Evolutionary conservation across 1,140 invertebrate species (phyloP).

Genomic region (Venturia canescens): DNA sequence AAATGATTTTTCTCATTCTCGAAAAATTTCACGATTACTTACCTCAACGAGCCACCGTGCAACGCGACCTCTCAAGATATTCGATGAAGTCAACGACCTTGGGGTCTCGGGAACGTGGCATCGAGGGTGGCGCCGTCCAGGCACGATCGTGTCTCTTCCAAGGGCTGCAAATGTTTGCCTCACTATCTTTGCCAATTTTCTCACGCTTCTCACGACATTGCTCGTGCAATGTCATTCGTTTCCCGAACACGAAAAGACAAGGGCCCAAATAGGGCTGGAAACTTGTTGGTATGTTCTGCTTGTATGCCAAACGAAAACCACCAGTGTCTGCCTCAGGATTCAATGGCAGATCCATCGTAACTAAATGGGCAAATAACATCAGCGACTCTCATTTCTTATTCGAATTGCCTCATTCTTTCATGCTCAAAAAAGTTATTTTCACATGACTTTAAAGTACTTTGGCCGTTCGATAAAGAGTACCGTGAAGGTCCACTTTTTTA

Average conservation of each 20-base stretch:
- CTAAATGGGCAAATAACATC: slow-evolving; percentile 66
- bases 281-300: slow-evolving; percentile 75
- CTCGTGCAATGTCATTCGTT: slow-evolving; percentile 60
- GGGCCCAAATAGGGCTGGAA: slow-evolving; percentile 79
- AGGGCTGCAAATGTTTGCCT: slow-evolving; percentile 53
- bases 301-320: slow-evolving; percentile 80
- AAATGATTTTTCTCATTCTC: too few species aligned
- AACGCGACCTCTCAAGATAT: slow-evolving; percentile 51
- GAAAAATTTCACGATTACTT: background rate
- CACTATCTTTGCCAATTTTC: slow-evolving; percentile 48
- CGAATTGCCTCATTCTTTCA: too few species aligned
- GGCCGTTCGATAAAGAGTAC: too few species aligned
- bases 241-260: slow-evolving; percentile 79
- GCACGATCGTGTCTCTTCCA: slow-evolving; percentile 59
- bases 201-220: slow-evolving; percentile 20
- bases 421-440: too few species aligned
- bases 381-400: too few species aligned
- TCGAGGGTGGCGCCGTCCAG: slow-evolving; percentile 59
- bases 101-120: slow-evolving; percentile 51
- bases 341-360: slow-evolving; percentile 80
- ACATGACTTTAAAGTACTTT: too few species aligned
- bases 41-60: slow-evolving; percentile 52
- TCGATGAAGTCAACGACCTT: slow-evolving; percentile 64
- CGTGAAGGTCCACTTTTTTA: too few species aligned
- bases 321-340: slow-evolving; percentile 80